These are phyloP conservation scores for Lepus oiostolus DNA, from an alignment of 2,797 vertebrate genomes.

Conservation along the genomic window DNA sequence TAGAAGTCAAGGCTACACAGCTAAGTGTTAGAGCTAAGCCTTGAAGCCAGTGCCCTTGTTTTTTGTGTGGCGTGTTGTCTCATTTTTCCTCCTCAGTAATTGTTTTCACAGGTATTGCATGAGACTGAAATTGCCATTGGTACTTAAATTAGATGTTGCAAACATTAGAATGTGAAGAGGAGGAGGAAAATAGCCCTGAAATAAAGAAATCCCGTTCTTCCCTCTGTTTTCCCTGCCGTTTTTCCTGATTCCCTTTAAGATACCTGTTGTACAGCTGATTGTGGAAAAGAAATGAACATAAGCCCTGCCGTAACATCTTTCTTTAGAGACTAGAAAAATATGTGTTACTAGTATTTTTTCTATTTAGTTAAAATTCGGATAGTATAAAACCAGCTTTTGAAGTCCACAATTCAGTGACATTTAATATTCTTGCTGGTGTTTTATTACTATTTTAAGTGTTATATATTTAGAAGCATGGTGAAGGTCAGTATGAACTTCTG, in stretches of 20 bases:
- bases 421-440: not conserved
- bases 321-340: not conserved
- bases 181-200: not conserved
- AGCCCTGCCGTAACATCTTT: not conserved
- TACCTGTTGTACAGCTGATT: not conserved
- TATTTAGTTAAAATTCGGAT: conserved; percentile 21
- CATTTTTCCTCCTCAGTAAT: not conserved
- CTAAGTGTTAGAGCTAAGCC: not conserved
- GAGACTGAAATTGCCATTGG: not conserved
- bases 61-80: not conserved
- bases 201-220: not conserved
- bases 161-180: conserved; percentile 1
- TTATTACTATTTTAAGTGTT: not conserved
- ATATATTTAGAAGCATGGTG: not conserved
- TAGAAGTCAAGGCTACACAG: not conserved
- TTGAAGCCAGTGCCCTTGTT: not conserved
- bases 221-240: not conserved
- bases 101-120: not conserved
- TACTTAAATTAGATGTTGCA: conserved; percentile 14
- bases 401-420: not conserved
- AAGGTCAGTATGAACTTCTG: not conserved
- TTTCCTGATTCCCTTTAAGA: not conserved
- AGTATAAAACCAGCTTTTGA: not conserved
- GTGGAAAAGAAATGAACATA: not conserved
- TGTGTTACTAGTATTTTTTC: not conserved